A percentile compares a stretch with the other conserved stretches of the same genome.
phyloP scores from a whole-genome alignment of 1,140 invertebrate genomes.

The Drosophila serrata region DNA sequence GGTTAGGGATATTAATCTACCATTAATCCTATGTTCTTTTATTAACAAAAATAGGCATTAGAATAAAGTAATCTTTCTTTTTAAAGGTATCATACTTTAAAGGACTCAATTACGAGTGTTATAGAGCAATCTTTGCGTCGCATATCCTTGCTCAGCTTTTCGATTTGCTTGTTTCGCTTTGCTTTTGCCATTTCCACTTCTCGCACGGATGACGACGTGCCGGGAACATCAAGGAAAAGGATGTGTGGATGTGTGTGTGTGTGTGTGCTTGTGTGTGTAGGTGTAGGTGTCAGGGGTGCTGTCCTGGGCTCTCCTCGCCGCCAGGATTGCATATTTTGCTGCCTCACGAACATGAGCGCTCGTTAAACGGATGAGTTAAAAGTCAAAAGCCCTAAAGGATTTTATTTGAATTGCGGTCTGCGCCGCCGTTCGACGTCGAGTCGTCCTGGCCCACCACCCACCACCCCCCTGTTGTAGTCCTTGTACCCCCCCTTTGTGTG shows the following conservation, averaged over 20 bases:
- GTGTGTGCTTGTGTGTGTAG: background rate
- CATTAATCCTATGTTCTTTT: background rate
- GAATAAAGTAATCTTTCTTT: background rate
- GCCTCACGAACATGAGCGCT: constrained; percentile 79
- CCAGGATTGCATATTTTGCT: constrained; percentile 58
- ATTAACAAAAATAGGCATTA: no score
- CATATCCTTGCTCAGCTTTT: background rate
- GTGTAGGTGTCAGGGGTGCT: constrained; percentile 80
- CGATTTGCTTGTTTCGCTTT: constrained; percentile 58
- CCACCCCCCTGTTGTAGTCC: background rate
- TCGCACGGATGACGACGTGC: constrained; percentile 61
- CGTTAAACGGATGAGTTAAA: constrained; percentile 84
- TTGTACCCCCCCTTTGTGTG: constrained; percentile 43
- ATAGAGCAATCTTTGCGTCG: background rate
- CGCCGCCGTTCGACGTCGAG: constrained; percentile 67
- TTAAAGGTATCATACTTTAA: background rate
- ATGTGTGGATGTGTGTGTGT: constrained; percentile 23
- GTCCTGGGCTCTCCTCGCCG: constrained; percentile 37
- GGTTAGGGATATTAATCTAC: background rate
- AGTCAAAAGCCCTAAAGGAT: constrained; percentile 84
- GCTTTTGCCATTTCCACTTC: constrained; percentile 40
- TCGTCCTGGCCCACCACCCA: constrained; percentile 11
- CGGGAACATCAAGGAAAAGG: constrained; percentile 16
- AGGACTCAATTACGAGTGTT: background rate
- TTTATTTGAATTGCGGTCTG: constrained; percentile 84